Base-by-base conservation (phyloP, 30 jellyfish, hydroid and myxozoan species). In the Morbakka virulenta region DNA sequence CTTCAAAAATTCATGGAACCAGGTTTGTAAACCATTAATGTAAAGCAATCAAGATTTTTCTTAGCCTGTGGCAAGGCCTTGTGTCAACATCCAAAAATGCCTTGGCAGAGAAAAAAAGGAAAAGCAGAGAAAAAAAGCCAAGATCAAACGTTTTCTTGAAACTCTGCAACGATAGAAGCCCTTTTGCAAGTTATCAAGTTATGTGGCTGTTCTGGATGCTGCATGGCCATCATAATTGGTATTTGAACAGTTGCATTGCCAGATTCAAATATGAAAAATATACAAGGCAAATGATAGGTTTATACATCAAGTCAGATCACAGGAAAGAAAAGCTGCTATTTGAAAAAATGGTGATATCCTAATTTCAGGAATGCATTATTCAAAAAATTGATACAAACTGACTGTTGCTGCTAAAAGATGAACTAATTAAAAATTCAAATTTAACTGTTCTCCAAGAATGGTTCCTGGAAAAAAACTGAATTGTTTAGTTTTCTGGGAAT, bases 171-270 rank as follows among this genome's bases (percentile, higher is more conserved):
- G 69, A 12, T 87, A 87, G 65, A 34, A 50, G 34, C 27, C 34
- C 57, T 31, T 86, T 12, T 85, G 91, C 76, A 34, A 34, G 62
- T 34, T 68, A 3, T 64, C 84, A 20, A 67, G 79, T 36, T 76
- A 85, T 65, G 41, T 65, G 20, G 91, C 76, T 51, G 23, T 85
- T 26, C 28, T 85, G 14, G 95, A 76, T 24, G 66, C 74, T 0
- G 66, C 82, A 0, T 64, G 69, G 3, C 95, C 85, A 9, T 30
- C 83, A 4, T 74, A 88, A 3, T 27, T 69, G 22, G 81, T 85
- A 1, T 85, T 85, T 67, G 91, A 77, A 81, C 64, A 81, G 93
- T 67, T n/a, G n/a, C n/a, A 24, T 81, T 24, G 72, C 51, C 71
- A 31, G 87, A 17, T 81, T 80, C 30, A 23, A 52, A 22, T n/a